Conservation (phyloP, 2,797 vertebrate genomes). For the Arctocebus calabarensis region DNA sequence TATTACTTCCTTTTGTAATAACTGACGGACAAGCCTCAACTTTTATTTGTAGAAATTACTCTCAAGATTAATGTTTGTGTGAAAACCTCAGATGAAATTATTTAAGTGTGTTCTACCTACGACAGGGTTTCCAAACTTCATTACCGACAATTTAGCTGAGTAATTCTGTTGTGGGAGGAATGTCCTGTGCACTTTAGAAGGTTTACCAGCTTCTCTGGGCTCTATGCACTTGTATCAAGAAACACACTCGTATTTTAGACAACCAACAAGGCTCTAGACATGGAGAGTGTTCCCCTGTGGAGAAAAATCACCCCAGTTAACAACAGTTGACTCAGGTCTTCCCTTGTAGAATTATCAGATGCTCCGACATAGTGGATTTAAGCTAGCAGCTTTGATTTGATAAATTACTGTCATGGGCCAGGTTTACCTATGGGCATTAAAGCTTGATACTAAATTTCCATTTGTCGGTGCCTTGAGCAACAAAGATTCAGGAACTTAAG, state of each 20-base stretch:
- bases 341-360: not conserved
- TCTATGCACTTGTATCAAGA: not conserved
- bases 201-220: not conserved
- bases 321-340: not conserved
- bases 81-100: conserved; percentile 12
- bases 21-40: not conserved
- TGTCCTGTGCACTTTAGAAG: not conserved
- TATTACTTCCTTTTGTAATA: not conserved
- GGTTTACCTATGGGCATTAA: not conserved
- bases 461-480: conserved; percentile 18
- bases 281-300: not conserved
- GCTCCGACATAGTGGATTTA: not conserved
- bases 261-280: not conserved
- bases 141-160: not conserved
- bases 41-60: not conserved
- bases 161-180: not conserved
- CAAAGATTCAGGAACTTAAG: conserved; percentile 65
- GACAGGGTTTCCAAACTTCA: not conserved
- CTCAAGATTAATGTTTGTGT: not conserved
- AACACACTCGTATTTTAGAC: not conserved
- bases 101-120: not conserved
- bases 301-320: not conserved
- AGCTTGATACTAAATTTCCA: conserved; percentile 53
- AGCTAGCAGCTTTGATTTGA: conserved; percentile 37
- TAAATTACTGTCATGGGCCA: conserved; percentile 26